phyloP scores from a whole-genome alignment of 2,797 vertebrate genomes.

The Carcharodon carcharias region DNA sequence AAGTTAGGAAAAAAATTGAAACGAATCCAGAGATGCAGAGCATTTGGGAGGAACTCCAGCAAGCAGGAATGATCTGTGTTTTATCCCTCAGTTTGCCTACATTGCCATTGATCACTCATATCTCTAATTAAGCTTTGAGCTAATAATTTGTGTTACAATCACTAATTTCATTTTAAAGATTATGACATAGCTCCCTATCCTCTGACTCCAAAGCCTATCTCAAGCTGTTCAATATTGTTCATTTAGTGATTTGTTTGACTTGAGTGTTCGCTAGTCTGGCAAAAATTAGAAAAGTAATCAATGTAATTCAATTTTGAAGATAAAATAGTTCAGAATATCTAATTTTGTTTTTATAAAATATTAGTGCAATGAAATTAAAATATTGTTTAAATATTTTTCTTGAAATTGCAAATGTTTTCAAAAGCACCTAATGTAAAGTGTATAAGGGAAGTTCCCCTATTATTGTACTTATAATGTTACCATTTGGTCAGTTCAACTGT shows the following conservation, averaged over 20 bases:
- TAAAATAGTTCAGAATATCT: neutral
- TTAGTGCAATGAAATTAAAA: neutral
- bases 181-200: neutral
- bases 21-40: neutral
- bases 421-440: neutral
- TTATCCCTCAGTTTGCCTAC: neutral
- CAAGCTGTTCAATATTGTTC: neutral
- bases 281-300: neutral
- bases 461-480: neutral
- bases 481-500: neutral
- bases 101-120: neutral
- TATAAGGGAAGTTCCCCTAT: neutral
- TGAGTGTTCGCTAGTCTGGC: neutral
- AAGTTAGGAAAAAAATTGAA: neutral
- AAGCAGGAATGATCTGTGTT: neutral
- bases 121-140: neutral
- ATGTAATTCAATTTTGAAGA: neutral
- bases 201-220: neutral
- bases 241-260: neutral
- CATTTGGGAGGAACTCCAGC: neutral
- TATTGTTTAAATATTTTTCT: neutral
- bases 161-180: neutral
- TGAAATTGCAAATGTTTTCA: neutral
- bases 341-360: neutral
- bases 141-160: neutral